Conservation (phyloP, 1,140 invertebrate species). For the Tetramorium simillimum region DNA sequence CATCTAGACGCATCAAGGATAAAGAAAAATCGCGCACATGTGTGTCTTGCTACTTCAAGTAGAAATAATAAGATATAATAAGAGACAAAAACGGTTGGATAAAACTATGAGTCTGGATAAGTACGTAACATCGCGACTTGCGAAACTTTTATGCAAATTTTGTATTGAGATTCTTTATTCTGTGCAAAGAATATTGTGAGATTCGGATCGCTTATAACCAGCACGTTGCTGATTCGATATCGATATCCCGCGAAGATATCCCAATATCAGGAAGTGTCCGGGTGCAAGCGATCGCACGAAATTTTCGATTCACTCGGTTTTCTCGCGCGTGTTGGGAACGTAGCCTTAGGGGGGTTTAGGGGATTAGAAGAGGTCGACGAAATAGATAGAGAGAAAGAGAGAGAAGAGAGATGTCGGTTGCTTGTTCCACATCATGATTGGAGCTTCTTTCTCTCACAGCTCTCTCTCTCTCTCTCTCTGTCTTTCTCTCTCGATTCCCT, state of each 20-base stretch:
- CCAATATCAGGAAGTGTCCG: neutral
- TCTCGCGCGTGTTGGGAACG: neutral
- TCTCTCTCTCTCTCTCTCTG: neutral
- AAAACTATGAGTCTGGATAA: neutral
- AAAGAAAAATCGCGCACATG: no score
- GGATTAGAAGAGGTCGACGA: slow-evolving; percentile 29
- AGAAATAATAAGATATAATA: neutral
- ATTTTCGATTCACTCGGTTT: slow-evolving; percentile 52
- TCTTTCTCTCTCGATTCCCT: neutral
- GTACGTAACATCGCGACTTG: neutral
- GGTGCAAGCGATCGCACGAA: slow-evolving; percentile 15
- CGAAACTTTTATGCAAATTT: neutral
- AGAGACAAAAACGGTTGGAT: neutral
- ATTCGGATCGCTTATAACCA: neutral
- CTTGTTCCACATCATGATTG: neutral
- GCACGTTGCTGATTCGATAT: slow-evolving; percentile 9
- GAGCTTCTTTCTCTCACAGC: neutral
- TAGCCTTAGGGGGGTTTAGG: slow-evolving; percentile 7
- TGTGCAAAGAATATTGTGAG: neutral
- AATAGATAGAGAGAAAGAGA: neutral
- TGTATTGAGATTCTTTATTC: neutral
- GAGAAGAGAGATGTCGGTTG: neutral
- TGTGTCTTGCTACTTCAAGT: neutral
- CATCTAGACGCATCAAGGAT: neutral
- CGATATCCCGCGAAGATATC: neutral